Conservation (phyloP, 2,888 invertebrate genomes). For the Chalcis sispes region DNA sequence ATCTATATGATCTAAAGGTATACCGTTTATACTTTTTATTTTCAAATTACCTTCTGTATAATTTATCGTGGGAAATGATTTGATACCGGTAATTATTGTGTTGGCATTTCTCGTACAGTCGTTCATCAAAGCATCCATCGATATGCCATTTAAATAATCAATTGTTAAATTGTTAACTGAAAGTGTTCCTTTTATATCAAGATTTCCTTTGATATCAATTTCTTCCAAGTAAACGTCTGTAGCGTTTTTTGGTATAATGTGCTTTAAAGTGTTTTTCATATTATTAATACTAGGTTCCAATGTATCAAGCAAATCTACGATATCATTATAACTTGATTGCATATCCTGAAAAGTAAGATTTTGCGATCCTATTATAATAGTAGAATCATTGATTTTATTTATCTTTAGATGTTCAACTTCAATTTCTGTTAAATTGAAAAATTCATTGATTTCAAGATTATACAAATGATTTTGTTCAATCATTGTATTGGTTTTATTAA, state of each 20-base stretch:
- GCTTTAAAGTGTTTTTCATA: constrained; percentile 26
- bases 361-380: background rate
- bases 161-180: constrained; percentile 65
- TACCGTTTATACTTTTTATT: constrained; percentile 68
- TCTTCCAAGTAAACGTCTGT: constrained; percentile 26
- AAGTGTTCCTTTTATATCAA: constrained; percentile 68
- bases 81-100: constrained; percentile 58
- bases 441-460: background rate
- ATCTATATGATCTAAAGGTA: constrained; percentile 66
- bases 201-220: constrained; percentile 68
- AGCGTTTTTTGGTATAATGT: background rate
- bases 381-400: constrained; percentile 50
- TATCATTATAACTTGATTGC: constrained; percentile 59
- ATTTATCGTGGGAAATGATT: constrained; percentile 62
- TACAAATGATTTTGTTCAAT: constrained; percentile 7
- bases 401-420: constrained; percentile 56
- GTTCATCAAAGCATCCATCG: constrained; percentile 63
- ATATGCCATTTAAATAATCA: constrained; percentile 67
- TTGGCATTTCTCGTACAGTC: constrained; percentile 65
- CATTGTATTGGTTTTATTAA: constrained; percentile 60
- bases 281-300: constrained; percentile 7
- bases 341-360: constrained; percentile 57
- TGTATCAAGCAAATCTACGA: constrained; percentile 63
- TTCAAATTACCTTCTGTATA: constrained; percentile 62
- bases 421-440: constrained; percentile 38